Evolutionary conservation across 2,797 vertebrate genomes (phyloP), one percentile per base, ranked within the genome.

Genomic region (Centropyge bicolor): DNA sequence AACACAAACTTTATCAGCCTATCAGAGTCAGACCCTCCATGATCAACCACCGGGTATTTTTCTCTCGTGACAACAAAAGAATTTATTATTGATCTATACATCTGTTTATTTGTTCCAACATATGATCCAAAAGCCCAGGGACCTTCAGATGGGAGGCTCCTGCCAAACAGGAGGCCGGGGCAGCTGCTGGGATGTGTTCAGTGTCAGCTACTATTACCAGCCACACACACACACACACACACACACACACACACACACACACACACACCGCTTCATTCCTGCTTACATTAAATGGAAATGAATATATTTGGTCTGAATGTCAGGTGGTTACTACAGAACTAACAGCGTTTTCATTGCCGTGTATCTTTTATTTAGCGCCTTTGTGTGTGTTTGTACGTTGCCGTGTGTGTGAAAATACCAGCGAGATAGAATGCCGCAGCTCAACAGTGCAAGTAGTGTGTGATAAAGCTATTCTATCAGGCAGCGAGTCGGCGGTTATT

Each of bases 391-490:
- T 70, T 70, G 17, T 67, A 38, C 19, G 10, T 76, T 80, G 78
- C 6, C 49, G 41, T 68, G 41, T 74, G 63, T 68, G 64, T 67
- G 70, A 54, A 72, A 78, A 65, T 43, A 66, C 40, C 70, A 78
- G 65, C 31, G 45, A 81, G 74, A 88, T 64, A 70, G 73, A 86
- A 80, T 70, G 62, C 38, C 35, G 12, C 40, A 70, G 78, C 74
- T 86, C 83, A 80, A 46, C 81, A 79, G 86, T 54, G 71, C 86
- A 90, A 86, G 81, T 84, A 86, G 87, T 85, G 76, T 89, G 85
- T 89, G 89, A 92, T 92, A 84, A 93, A 93, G 86, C 85, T 87
- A 56, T 90, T 88, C 90, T 82, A 87, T 92, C 87, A 82, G 82
- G 71, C 68, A 59, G 71, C 22, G 46, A 86, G 89, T 84, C 24